Percentiles rank a stretch among this genome's conserved stretches.
Evolutionary conservation across 2,113 vertebrate species (phyloP).

Genomic region (Alouatta palliata): DNA sequence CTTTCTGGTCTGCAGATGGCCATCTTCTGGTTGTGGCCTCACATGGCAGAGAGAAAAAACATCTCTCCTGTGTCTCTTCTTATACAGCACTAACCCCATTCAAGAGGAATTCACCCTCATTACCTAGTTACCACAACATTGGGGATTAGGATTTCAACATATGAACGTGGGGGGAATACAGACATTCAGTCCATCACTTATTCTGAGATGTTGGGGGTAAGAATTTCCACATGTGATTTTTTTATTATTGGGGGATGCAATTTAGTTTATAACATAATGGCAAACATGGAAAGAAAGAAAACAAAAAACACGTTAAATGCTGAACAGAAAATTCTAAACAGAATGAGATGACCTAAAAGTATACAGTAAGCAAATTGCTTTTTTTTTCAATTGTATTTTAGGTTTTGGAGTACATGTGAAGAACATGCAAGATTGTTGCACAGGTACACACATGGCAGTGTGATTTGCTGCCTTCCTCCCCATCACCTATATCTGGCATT

Average conservation of each 20-base stretch:
- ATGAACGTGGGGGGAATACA: neutral
- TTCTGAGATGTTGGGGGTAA: too few relatives aligned
- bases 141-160: neutral
- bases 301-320: neutral
- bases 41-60: neutral
- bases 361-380: too few relatives aligned
- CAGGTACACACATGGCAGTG: too few relatives aligned
- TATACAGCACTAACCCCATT: neutral
- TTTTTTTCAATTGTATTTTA: too few relatives aligned
- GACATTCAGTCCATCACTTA: neutral
- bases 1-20: neutral
- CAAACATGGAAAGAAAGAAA: neutral
- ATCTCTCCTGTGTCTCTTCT: neutral
- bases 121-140: neutral
- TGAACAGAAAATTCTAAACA: neutral
- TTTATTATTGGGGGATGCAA: neutral
- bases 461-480: too few relatives aligned
- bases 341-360: neutral
- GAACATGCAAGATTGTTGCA: too few relatives aligned
- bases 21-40: neutral
- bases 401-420: too few relatives aligned
- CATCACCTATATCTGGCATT: too few relatives aligned
- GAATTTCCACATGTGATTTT: neutral
- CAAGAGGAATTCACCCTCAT: too few relatives aligned
- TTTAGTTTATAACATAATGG: neutral